Evolutionary conservation across 2,113 vertebrate species (phyloP).

Genomic region (Gymnocephalus cernua): DNA sequence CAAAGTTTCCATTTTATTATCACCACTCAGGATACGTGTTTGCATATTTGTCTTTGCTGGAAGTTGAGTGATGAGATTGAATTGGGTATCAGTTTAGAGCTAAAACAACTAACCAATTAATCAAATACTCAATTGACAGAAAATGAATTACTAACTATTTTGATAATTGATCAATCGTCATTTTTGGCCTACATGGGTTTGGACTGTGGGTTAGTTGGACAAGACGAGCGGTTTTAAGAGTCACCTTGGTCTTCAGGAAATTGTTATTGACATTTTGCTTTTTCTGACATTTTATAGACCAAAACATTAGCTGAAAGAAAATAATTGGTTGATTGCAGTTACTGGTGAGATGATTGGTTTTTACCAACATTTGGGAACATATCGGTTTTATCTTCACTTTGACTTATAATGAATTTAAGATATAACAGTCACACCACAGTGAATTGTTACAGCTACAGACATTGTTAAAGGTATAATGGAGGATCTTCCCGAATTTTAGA

Average conservation of each 20-base stretch:
- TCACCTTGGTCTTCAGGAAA: background rate
- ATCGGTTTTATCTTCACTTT: background rate
- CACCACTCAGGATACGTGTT: background rate
- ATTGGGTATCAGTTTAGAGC: background rate
- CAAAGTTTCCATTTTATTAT: constrained; percentile 10
- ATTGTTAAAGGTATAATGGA: too few species aligned
- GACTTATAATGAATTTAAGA: background rate
- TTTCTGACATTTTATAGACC: background rate
- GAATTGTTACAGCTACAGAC: background rate
- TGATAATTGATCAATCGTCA: background rate
- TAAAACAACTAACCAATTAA: background rate
- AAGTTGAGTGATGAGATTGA: background rate
- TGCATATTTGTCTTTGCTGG: background rate
- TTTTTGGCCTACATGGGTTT: background rate
- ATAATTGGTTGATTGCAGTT: background rate
- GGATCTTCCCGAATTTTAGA: too few species aligned
- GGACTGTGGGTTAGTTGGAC: background rate
- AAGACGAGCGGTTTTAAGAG: background rate
- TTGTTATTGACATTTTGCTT: background rate
- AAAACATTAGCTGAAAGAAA: background rate
- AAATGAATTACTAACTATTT: background rate
- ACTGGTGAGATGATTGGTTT: background rate
- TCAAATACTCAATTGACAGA: background rate
- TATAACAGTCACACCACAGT: background rate
- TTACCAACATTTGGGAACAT: background rate